A percentile compares a stretch with the other conserved stretches of the same genome.
Evolutionary conservation across 2,797 vertebrate species (phyloP).

Genomic region (Coilia nasus): DNA sequence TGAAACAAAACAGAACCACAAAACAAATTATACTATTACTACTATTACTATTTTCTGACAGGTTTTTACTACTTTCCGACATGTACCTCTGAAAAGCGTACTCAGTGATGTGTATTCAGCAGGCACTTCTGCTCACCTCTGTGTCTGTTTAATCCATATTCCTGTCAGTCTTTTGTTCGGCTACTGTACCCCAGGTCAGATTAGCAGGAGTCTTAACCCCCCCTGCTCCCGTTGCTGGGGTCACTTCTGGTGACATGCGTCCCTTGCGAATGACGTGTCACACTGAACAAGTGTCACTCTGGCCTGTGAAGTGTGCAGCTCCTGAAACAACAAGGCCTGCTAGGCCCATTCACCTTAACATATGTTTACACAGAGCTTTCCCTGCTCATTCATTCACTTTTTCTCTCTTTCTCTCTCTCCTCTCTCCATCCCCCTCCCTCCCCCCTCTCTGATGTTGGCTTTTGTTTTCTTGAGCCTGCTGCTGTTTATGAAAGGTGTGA

Average conservation of each 20-base stretch:
- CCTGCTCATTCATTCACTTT: not conserved
- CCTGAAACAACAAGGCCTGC: conserved; percentile 12
- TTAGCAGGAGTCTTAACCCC: not conserved
- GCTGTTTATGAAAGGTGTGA: not conserved
- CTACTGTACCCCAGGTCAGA: conserved; percentile 15
- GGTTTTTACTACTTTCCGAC: too few species aligned
- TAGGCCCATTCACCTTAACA: not conserved
- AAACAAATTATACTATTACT: not conserved
- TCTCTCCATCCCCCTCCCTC: not conserved
- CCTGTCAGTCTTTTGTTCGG: not conserved
- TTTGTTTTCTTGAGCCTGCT: conserved; percentile 13
- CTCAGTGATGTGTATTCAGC: not conserved
- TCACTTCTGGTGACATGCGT: conserved; percentile 9
- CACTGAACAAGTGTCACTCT: conserved; percentile 17
- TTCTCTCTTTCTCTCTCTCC: not conserved
- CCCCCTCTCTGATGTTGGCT: not conserved
- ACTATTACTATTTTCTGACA: not conserved
- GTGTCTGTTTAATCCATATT: not conserved
- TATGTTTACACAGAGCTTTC: not conserved
- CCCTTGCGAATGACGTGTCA: not conserved
- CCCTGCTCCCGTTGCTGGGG: not conserved
- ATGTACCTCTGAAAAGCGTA: too few species aligned
- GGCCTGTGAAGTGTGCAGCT: not conserved
- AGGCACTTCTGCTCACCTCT: not conserved
- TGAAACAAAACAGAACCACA: too few species aligned